phyloP scores from a whole-genome alignment of 1,140 invertebrate species.

The Drosophila murphyi region DNA sequence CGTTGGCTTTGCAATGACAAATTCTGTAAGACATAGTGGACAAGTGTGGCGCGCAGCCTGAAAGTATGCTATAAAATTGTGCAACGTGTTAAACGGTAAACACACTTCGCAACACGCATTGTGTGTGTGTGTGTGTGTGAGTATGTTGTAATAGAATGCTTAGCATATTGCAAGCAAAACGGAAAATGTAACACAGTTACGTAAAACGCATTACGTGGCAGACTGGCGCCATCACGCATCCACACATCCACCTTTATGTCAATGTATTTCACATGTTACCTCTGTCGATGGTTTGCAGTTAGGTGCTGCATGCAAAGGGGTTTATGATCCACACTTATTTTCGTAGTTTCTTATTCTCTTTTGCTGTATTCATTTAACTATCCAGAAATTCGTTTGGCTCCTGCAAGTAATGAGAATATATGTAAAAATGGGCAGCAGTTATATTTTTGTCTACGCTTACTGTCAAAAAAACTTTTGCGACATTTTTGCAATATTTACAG shows the following conservation, averaged over 20 bases:
- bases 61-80: slow-evolving; percentile 45
- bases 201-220: slow-evolving; percentile 55
- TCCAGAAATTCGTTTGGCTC: slow-evolving; percentile 32
- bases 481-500: neutral
- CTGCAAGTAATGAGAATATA: slow-evolving; percentile 40
- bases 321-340: slow-evolving; percentile 38
- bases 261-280: slow-evolving; percentile 24
- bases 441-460: neutral
- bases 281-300: slow-evolving; percentile 44
- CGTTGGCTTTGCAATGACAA: slow-evolving; percentile 11
- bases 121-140: slow-evolving; percentile 7
- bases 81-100: slow-evolving; percentile 41
- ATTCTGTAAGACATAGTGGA: slow-evolving; percentile 7
- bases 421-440: neutral
- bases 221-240: slow-evolving; percentile 27
- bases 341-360: neutral
- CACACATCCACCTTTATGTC: slow-evolving; percentile 6
- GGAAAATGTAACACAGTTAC: slow-evolving; percentile 64
- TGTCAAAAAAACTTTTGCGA: neutral
- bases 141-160: slow-evolving; percentile 39
- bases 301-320: slow-evolving; percentile 55
- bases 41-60: slow-evolving; percentile 17
- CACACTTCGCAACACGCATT: slow-evolving; percentile 31
- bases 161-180: slow-evolving; percentile 69
- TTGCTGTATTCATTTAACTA: slow-evolving; percentile 27